Percentiles rank a stretch among this genome's conserved stretches.
Evolutionary conservation across 2,797 vertebrate genomes (phyloP).

Genomic region (Lerista edwardsae): DNA sequence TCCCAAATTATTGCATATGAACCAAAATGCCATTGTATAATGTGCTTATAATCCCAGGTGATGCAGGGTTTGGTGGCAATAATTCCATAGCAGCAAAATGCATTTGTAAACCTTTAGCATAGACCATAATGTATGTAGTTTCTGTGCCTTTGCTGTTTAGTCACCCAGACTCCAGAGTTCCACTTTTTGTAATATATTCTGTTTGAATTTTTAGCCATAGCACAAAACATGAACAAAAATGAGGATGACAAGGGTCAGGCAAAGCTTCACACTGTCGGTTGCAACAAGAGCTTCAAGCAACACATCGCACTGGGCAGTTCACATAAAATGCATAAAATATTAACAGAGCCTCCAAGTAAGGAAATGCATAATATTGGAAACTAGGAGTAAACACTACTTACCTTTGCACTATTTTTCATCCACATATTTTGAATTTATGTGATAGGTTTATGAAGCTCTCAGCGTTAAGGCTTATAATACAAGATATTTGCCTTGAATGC

Average conservation of each 20-base stretch:
- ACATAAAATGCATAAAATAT: background rate
- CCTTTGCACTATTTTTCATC: slow-evolving; percentile 38
- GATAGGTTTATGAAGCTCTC: slow-evolving; percentile 19
- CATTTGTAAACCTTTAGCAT: slow-evolving; percentile 14
- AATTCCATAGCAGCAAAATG: slow-evolving; percentile 27
- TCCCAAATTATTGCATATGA: slow-evolving; percentile 18
- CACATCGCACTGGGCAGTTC: background rate
- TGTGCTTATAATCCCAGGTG: slow-evolving; percentile 27
- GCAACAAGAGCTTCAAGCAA: slow-evolving; percentile 4
- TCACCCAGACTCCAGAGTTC: slow-evolving; percentile 16
- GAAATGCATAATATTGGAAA: slow-evolving; percentile 4
- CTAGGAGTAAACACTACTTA: slow-evolving; percentile 7
- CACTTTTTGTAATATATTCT: slow-evolving; percentile 4
- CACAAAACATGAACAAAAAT: slow-evolving; percentile 28
- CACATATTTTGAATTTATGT: slow-evolving; percentile 25
- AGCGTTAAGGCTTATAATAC: slow-evolving; percentile 28
- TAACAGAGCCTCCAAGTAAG: background rate
- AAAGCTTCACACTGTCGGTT: slow-evolving; percentile 33
- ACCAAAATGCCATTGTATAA: background rate
- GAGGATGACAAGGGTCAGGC: slow-evolving; percentile 20
- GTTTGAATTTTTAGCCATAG: slow-evolving; percentile 37
- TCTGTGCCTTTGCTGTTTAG: slow-evolving; percentile 7
- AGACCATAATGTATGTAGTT: slow-evolving; percentile 1
- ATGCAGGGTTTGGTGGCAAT: slow-evolving; percentile 27
- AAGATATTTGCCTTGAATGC: slow-evolving; percentile 62